Percentiles rank a stretch among this genome's conserved stretches.
phyloP scores from a whole-genome alignment of 1,140 invertebrate species.

The Ridgeia piscesae region DNA sequence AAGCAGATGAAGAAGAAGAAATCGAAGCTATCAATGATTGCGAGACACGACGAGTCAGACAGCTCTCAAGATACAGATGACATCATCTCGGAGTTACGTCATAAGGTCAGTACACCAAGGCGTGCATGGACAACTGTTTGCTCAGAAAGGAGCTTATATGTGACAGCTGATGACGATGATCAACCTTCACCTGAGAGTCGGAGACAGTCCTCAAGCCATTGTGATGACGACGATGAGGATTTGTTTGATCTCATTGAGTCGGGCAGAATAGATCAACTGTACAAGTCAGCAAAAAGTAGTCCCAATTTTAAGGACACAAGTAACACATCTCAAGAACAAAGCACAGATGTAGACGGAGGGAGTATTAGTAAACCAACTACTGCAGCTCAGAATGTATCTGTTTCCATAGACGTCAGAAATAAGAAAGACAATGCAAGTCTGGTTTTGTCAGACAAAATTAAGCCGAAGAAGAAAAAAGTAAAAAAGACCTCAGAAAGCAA shows the following conservation, averaged over 20 bases:
- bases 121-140: background rate
- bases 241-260: background rate
- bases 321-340: background rate
- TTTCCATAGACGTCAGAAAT: background rate
- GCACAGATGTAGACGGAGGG: background rate
- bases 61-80: constrained; percentile 18
- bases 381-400: background rate
- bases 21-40: background rate
- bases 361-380: background rate
- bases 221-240: background rate
- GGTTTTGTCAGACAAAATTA: background rate
- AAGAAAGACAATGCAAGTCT: background rate
- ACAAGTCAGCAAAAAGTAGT: background rate
- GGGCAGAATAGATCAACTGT: background rate
- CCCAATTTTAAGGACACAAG: background rate
- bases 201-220: background rate
- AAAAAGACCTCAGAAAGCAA: background rate
- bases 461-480: background rate
- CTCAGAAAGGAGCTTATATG: background rate
- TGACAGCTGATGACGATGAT: background rate
- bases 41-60: background rate
- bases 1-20: background rate
- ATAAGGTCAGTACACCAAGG: background rate
- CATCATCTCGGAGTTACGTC: background rate
- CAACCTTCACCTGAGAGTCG: background rate